phyloP scores from a whole-genome alignment of 2,888 invertebrate species.

The Portevinia maculata region DNA sequence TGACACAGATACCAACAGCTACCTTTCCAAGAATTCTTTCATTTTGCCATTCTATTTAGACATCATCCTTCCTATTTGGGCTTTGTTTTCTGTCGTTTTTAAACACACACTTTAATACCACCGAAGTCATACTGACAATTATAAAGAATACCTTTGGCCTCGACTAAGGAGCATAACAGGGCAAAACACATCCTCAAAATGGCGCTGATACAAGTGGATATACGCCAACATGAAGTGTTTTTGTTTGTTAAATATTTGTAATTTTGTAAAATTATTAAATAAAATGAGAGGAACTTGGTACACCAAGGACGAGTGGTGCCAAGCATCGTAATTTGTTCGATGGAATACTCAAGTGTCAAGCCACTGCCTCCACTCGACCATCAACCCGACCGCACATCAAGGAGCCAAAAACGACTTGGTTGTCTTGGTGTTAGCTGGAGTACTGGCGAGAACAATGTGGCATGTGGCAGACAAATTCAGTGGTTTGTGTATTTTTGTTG shows the following conservation, averaged over 20 bases:
- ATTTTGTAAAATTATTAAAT: constrained; percentile 55
- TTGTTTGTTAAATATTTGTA: constrained; percentile 29
- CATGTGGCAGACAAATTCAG: constrained; percentile 53
- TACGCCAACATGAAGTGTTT: not conserved
- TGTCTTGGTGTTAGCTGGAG: constrained; percentile 14
- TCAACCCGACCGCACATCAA: constrained; percentile 1
- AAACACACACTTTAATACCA: constrained; percentile 9
- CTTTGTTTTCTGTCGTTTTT: constrained; percentile 7
- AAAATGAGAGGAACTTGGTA: constrained; percentile 35
- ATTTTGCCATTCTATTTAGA: constrained; percentile 14
- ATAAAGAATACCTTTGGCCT: constrained; percentile 11
- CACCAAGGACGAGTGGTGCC: constrained; percentile 7
- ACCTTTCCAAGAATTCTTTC: constrained; percentile 5
- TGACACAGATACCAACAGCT: too few relatives aligned
- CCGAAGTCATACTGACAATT: constrained; percentile 43
- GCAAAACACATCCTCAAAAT: not conserved
- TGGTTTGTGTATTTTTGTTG: constrained; percentile 15
- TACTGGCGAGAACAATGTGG: constrained; percentile 43
- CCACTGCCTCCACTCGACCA: not conserved
- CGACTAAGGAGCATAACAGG: constrained; percentile 21
- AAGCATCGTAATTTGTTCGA: constrained; percentile 43
- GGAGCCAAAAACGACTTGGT: constrained; percentile 33
- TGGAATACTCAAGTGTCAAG: constrained; percentile 20
- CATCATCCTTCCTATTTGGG: constrained; percentile 1
- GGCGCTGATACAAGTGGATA: not conserved